Conservation (phyloP, 2,888 invertebrate species). For the Cryptus viduatorius region DNA sequence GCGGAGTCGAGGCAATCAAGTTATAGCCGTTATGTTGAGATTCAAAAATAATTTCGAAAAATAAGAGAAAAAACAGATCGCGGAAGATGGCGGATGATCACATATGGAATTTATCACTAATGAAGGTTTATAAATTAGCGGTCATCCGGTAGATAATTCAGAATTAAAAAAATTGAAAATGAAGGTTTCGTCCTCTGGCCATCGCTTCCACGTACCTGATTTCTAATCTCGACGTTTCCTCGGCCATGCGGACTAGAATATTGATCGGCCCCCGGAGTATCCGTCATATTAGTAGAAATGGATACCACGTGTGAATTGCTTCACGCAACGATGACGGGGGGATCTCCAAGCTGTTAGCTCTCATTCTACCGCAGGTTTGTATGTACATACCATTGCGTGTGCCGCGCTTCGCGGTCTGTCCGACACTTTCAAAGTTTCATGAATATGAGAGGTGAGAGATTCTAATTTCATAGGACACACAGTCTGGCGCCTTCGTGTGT, state of each 20-base stretch:
- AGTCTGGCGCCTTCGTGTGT: not conserved
- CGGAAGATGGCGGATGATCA: not conserved
- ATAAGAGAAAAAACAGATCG: not conserved
- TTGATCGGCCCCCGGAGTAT: not conserved
- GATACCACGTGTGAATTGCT: constrained; percentile 20
- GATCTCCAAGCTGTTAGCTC: constrained; percentile 14
- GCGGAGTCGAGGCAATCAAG: constrained; percentile 1
- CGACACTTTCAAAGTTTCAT: constrained; percentile 15
- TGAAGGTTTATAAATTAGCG: not conserved
- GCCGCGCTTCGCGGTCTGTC: constrained; percentile 3
- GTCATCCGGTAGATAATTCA: no score
- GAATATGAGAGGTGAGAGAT: constrained; percentile 25
- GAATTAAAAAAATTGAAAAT: no score
- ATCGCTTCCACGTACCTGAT: constrained; percentile 15
- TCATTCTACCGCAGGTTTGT: not conserved
- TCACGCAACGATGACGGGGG: constrained; percentile 15
- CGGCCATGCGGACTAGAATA: not conserved
- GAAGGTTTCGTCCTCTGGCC: not conserved
- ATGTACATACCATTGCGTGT: constrained; percentile 7
- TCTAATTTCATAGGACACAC: constrained; percentile 20
- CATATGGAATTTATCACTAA: not conserved
- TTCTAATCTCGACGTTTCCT: constrained; percentile 22
- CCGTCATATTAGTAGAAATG: constrained; percentile 4
- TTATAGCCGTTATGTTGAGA: not conserved
- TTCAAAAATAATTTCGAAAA: not conserved